These are phyloP conservation scores for Umimayanthus chanpuru DNA, from an alignment of 92 coral and sea anemone species.

Conservation along the genomic window DNA sequence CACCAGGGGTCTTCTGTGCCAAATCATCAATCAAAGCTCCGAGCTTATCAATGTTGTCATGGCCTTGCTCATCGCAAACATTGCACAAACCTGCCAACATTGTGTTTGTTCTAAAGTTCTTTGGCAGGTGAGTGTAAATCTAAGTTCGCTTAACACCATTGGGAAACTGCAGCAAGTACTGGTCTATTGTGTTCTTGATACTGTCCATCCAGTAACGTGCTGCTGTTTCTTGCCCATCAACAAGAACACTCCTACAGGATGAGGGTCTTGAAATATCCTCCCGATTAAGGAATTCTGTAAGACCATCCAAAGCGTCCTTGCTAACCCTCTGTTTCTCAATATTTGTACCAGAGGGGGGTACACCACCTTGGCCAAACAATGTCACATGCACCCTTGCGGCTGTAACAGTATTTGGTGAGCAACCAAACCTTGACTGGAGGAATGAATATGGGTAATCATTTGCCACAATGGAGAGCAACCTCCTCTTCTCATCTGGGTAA, in stretches of 20 bases:
- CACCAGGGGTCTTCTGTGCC: too few relatives aligned
- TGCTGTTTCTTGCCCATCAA: conserved; percentile 51
- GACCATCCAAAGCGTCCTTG: not conserved
- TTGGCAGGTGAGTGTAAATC: too few relatives aligned
- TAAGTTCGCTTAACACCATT: conserved; percentile 72
- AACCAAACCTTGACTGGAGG: conserved; percentile 48
- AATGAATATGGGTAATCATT: conserved; percentile 39
- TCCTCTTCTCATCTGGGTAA: conserved; percentile 43
- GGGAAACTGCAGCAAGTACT: conserved; percentile 64
- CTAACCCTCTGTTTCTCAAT: not conserved
- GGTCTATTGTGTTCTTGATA: conserved; percentile 45
- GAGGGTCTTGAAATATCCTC: too few relatives aligned
- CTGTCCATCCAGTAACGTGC: conserved; percentile 60
- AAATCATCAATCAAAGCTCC: too few relatives aligned
- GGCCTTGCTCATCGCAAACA: too few relatives aligned
- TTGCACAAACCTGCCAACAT: conserved; percentile 65
- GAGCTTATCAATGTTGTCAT: conserved; percentile 53
- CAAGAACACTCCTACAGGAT: conserved; percentile 57
- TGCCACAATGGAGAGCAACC: conserved; percentile 51
- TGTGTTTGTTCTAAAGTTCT: too few relatives aligned
- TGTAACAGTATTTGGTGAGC: conserved; percentile 48
- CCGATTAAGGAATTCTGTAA: conserved; percentile 16
- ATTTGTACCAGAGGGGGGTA: conserved; percentile 19
- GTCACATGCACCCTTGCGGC: conserved; percentile 13
- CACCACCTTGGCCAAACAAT: conserved; percentile 41